Base-by-base conservation (phyloP, 1,140 invertebrate genomes). In the Brachionus sp. region DNA sequence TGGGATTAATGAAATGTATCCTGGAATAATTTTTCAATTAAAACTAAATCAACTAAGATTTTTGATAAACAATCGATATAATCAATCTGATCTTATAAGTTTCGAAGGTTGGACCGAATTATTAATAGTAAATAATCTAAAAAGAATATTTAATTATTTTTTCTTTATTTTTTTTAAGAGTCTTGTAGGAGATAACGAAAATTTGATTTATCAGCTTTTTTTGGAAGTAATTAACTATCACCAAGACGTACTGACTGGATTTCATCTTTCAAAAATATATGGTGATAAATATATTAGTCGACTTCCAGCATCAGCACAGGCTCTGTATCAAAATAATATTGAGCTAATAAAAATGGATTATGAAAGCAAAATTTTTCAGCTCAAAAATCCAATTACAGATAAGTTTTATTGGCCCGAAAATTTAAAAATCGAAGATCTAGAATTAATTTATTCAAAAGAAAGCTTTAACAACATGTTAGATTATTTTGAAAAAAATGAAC, bases 11-110 rank as follows among this genome's bases (percentile, higher is more conserved):
- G 0, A 33, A 23, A 80, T 39, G 35, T 80, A 80, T 25, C 77
- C 77, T 23, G 62, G 62, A 4, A 37, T 80, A 6, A 39, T 62
- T 16, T 62, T 66, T 42, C 50, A 66, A 19, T 19, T 80, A 10
- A 80, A 80, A 66, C 19, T 80, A 39, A 62, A 57, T 39, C 62
- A 57, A 35, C 50, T 80, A 5, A 35, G 77, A 62, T 80, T 80
- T 42, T 80, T 80, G 23, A 80, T 62, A 16, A 80, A 66, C 42
- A 16, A 33, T 35, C 46, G 50, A 25, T 80, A 80, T 25, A 80
- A 6, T 66, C 50, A 80, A 35, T 37, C 77, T 37, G 77, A 80
- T 25, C 50, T 25, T 13, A 80, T 62, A 16, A 80, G 77, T 66
- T 57, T 62, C 16, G 23, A 80, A 5, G 77, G 50, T 23, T 80